These are phyloP conservation scores for Drosophila lacteicornis DNA, from an alignment of 1,140 invertebrate species.

Conservation along the genomic window DNA sequence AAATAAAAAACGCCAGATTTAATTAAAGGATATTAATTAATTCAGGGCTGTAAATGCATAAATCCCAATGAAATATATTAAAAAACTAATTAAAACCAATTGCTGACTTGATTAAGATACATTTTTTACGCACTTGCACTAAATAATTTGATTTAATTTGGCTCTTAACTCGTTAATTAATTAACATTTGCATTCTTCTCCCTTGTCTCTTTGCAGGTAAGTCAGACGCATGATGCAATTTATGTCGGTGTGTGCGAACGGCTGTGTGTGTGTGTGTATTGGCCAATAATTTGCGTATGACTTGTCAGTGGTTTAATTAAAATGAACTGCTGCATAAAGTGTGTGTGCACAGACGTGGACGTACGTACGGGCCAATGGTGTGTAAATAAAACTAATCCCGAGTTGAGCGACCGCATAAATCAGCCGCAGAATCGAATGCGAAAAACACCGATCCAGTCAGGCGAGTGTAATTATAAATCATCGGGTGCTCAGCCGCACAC, in stretches of 20 bases:
- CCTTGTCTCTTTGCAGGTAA: slow-evolving; percentile 64
- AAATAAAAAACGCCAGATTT: background rate
- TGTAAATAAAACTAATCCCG: slow-evolving; percentile 74
- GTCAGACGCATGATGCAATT: slow-evolving; percentile 41
- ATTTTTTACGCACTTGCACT: slow-evolving; percentile 11
- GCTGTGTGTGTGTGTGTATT: background rate
- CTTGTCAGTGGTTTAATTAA: slow-evolving; percentile 76
- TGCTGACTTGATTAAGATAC: slow-evolving; percentile 29
- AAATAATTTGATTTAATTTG: slow-evolving; percentile 42
- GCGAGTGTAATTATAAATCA: slow-evolving; percentile 64
- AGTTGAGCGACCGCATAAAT: slow-evolving; percentile 80
- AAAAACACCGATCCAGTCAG: slow-evolving; percentile 29
- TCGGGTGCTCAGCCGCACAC: slow-evolving; percentile 41
- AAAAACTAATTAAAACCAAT: slow-evolving; percentile 30
- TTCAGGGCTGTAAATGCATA: background rate
- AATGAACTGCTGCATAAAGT: slow-evolving; percentile 67
- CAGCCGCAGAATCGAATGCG: slow-evolving; percentile 61
- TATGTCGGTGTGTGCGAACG: slow-evolving; percentile 22
- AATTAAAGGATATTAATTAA: background rate
- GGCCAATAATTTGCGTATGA: slow-evolving; percentile 52
- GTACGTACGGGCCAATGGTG: slow-evolving; percentile 40
- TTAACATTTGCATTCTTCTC: slow-evolving; percentile 45
- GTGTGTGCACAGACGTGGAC: slow-evolving; percentile 19
- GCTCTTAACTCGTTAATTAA: slow-evolving; percentile 50
- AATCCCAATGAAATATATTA: slow-evolving; percentile 8